Base-by-base conservation (phyloP, 1,140 invertebrate genomes). In the Drosophila murphyi region DNA sequence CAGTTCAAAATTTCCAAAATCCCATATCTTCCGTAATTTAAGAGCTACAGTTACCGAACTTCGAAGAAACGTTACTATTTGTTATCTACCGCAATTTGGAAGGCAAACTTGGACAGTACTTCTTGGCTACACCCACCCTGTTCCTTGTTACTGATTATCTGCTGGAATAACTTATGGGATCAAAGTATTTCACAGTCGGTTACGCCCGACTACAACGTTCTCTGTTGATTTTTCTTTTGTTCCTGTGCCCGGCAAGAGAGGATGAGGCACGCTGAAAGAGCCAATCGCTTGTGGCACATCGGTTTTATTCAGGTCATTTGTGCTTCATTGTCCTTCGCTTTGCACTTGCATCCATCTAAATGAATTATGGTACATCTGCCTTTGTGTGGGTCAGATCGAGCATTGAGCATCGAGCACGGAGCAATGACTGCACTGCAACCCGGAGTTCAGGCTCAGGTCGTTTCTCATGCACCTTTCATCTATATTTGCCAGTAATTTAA, bases 221-320 rank as follows among this genome's bases (percentile, higher is more conserved):
- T 20, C 20, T 20, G 1, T 20, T 20, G 12, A 20, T 20, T 20
- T 20, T 20, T 20, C 20, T 20, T 20, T 20, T 20, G 20, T 20
- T 20, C 1, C 20, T 20, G 20, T 2, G 52, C 41, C 37, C 35
- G 34, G 6, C 20, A 32, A 20, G 29, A 48, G 71, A 5, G 7
- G 0, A 8, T 5, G 35, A n/a, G 45, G 10, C 39, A 12, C 28
- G 28, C 43, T 48, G 54, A 45, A 29, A 31, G 50, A 78, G 64
- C 61, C 77, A 85, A 80, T 85, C 73, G 81, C 47, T 80, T 83
- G 62, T 67, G 68, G 71, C 48, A 64, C 65, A 32, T 75, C 50
- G 73, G 20, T 69, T 69, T 75, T 76, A 68, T 78, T 81, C 78
- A 71, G 77, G 82, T 86, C 81, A 85, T 85, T 85, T 85, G 82